Evolutionary conservation across 2,113 vertebrate genomes (phyloP).

Genomic region (Theristicus caerulescens): DNA sequence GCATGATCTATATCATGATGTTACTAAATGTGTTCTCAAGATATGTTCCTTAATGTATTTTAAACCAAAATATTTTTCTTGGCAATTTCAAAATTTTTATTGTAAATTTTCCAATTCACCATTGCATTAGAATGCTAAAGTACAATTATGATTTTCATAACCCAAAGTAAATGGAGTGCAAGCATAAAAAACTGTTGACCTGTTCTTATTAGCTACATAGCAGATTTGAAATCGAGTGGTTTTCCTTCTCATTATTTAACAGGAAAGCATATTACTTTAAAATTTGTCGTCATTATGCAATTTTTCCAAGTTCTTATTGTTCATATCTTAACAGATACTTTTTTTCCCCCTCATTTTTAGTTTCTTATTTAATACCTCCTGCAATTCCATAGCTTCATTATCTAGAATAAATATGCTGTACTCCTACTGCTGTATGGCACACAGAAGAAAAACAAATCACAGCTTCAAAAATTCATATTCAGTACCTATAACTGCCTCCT

Average conservation of each 20-base stretch:
- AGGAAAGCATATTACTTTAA: background rate
- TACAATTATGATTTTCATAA: background rate
- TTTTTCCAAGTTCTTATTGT: background rate
- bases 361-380: constrained; percentile 19
- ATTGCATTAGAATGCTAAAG: background rate
- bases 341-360: background rate
- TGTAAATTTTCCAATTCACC: background rate
- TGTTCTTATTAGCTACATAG: background rate
- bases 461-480: constrained; percentile 7
- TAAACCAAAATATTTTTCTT: background rate
- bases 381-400: constrained; percentile 26
- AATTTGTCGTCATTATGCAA: background rate
- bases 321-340: background rate
- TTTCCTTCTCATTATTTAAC: background rate
- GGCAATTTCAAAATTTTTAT: background rate
- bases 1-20: background rate
- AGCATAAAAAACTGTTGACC: background rate
- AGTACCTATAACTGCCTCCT: background rate
- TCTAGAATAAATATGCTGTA: constrained; percentile 14
- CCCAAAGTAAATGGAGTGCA: background rate
- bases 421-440: background rate
- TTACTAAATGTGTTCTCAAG: background rate
- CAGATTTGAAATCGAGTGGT: background rate
- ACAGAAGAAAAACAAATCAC: background rate
- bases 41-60: background rate